Conservation (phyloP, 1,140 invertebrate species). For the Pachyrhynchus sulphureomaculatus region DNA sequence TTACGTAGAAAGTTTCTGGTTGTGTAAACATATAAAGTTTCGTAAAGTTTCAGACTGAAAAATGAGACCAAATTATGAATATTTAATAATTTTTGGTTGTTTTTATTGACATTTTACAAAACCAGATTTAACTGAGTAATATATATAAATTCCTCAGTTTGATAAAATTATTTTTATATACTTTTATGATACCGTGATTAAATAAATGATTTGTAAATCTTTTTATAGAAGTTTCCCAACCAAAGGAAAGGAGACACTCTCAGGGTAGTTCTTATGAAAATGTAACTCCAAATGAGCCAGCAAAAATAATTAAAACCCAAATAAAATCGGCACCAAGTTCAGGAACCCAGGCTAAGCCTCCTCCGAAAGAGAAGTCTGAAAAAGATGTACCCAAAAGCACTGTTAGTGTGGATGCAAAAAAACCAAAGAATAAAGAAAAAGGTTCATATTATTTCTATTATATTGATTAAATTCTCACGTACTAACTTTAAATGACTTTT, state of each 20-base stretch:
- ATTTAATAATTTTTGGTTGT: no score
- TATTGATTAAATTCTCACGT: no score
- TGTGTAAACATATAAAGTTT: no score
- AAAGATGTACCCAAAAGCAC: conserved; percentile 1
- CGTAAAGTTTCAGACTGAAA: no score
- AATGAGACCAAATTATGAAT: no score
- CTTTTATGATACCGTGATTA: no score
- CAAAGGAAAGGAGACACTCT: conserved; percentile 29
- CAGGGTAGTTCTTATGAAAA: conserved; percentile 44
- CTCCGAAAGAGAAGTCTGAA: conserved; percentile 16
- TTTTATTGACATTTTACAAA: no score
- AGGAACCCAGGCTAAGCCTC: conserved; percentile 10
- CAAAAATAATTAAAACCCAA: conserved; percentile 8
- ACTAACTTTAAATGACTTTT: no score
- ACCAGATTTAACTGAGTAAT: no score
- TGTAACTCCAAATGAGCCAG: conserved; percentile 23
- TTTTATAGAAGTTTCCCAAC: conserved; percentile 1
- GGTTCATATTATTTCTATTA: conserved; percentile 1
- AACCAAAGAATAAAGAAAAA: conserved; percentile 18
- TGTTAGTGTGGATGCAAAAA: conserved; percentile 3
- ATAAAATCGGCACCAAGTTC: not conserved
- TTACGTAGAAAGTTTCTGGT: no score
- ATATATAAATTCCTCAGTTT: no score
- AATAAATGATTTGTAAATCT: no score
- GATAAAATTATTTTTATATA: not conserved